Conservation (phyloP, 2,113 vertebrate species). For the Amblyornis subalaris region DNA sequence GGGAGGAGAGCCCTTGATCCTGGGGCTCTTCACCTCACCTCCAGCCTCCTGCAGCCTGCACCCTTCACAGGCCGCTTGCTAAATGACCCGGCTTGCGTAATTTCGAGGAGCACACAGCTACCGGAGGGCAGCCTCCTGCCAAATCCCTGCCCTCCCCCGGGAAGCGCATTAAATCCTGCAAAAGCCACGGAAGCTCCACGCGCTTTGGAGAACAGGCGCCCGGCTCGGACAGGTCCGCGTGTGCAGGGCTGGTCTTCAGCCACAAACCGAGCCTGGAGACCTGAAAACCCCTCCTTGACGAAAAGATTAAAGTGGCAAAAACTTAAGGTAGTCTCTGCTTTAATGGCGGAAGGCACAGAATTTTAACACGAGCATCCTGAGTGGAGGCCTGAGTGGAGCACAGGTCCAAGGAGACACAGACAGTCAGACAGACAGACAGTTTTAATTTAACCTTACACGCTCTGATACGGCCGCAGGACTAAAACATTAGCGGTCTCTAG, state of each 20-base stretch:
- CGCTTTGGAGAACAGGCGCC: fast-evolving
- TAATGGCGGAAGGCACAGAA: neutral
- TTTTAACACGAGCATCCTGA: neutral
- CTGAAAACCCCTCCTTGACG: neutral
- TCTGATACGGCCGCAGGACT: neutral
- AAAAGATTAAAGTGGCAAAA: neutral
- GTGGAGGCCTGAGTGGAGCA: neutral
- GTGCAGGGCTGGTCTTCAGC: neutral
- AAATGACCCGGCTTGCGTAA: neutral
- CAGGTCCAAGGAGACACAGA: neutral
- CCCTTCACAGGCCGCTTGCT: fast-evolving
- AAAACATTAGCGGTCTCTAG: neutral
- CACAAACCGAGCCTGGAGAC: neutral
- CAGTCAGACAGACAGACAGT: neutral
- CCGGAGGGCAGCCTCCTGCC: neutral
- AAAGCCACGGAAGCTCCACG: neutral
- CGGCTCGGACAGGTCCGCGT: neutral
- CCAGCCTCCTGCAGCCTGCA: neutral
- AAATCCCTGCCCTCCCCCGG: neutral
- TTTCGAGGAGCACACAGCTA: neutral
- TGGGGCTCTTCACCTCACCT: neutral
- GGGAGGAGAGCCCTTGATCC: neutral
- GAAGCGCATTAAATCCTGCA: neutral
- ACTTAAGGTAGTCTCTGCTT: neutral
- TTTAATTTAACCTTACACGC: neutral